These are phyloP conservation scores for Etia nguti DNA, from an alignment of 2,113 vertebrate species.

Conservation along the genomic window DNA sequence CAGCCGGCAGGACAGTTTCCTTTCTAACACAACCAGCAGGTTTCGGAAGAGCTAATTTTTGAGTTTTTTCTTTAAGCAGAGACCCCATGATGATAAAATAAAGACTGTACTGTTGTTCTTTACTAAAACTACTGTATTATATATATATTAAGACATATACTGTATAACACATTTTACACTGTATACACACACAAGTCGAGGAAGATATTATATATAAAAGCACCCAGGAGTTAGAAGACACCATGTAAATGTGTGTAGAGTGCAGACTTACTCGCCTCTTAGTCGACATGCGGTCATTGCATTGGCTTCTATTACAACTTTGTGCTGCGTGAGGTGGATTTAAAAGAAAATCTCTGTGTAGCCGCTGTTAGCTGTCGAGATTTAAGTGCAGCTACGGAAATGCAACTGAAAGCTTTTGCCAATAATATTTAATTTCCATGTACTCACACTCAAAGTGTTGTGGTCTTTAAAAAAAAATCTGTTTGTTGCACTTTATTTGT, in stretches of 20 bases:
- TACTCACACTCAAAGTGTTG: slow-evolving; percentile 39
- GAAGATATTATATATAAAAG: slow-evolving; percentile 2
- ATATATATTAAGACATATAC: slow-evolving; percentile 44
- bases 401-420: slow-evolving; percentile 25
- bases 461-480: slow-evolving; percentile 22
- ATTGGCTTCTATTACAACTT: slow-evolving; percentile 26
- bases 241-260: slow-evolving; percentile 14
- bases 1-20: slow-evolving; percentile 27
- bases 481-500: slow-evolving; percentile 55
- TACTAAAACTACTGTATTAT: slow-evolving; percentile 41
- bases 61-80: slow-evolving; percentile 29
- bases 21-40: slow-evolving; percentile 52
- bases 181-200: slow-evolving; percentile 25
- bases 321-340: slow-evolving; percentile 37
- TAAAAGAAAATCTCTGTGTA: slow-evolving; percentile 24
- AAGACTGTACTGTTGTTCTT: slow-evolving; percentile 38
- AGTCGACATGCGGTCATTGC: background rate
- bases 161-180: slow-evolving; percentile 40
- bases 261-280: slow-evolving; percentile 2
- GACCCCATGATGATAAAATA: slow-evolving; percentile 12
- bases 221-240: slow-evolving; percentile 18
- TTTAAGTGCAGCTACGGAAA: slow-evolving; percentile 36
- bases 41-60: background rate
- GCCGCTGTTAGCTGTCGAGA: slow-evolving; percentile 30
- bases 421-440: slow-evolving; percentile 35